Base-by-base conservation (phyloP, 2,797 vertebrate genomes). In the Monodelphis domestica region DNA sequence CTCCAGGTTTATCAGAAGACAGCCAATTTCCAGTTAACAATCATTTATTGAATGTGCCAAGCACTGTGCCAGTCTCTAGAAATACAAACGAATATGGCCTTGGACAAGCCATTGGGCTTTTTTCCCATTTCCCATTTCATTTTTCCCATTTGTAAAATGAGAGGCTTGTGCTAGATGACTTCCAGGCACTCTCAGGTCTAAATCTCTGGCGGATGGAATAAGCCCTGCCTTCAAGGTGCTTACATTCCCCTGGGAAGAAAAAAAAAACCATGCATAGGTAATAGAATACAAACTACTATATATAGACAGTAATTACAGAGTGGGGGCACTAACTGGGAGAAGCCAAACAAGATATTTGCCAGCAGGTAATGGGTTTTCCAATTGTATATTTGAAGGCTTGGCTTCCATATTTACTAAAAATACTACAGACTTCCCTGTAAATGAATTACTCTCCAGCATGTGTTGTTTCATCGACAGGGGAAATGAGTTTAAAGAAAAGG, bases 361-460 rank as follows among this genome's bases (percentile, higher is more conserved):
- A 6, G 2, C 5, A 53, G 30, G 1, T 7, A 3, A 55, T 0
- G 0, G 21, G 14, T 63, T 54, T 28, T 5, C 38, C 91, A 30
- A 10, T 0, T 33, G 70, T 89, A 26, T 3, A 1, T 24, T 28
- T 30, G 0, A 28, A 53, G 87, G 12, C 5, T 88, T 89, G 45
- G 45, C 30, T 89, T 38, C 5, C 17, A 21, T 56, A 54, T 45
- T 84, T 30, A 24, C 89, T 33, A 12, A 87, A 88, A 94, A 91
- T 2, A n/a, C 33, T 33, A 1, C 54, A n/a, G 2, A 52, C 30
- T 54, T 52, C 53, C 87, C 17, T 50, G 3, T 5, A 15, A 4
- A 4, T 24, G 57, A 15, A 53, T 55, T 51, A 0, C n/a, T 17
- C 52, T 50, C 3, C 5, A 54, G 21, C 3, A 30, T 54, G 57